Percentiles rank a stretch among this genome's conserved stretches.
phyloP scores from a whole-genome alignment of 2,888 invertebrate species.

The Trissoscelio sp. region DNA sequence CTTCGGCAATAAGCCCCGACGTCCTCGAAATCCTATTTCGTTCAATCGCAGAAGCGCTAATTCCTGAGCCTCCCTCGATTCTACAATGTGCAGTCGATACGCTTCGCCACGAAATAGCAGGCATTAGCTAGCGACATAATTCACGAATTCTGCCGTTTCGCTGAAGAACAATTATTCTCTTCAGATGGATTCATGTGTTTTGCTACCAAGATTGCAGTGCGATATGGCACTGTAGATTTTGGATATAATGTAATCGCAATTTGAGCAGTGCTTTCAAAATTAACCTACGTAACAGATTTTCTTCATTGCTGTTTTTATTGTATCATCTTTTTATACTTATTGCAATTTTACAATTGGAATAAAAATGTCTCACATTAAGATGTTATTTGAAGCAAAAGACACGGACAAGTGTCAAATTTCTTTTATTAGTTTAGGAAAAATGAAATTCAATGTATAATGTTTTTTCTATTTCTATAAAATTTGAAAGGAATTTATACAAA shows the following conservation, averaged over 20 bases:
- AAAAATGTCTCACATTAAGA: no score
- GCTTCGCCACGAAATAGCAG: slow-evolving; percentile 72
- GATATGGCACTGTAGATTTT: not conserved
- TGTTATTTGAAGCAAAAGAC: no score
- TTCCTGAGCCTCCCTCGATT: slow-evolving; percentile 69
- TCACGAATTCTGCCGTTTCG: slow-evolving; percentile 72
- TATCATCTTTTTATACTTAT: no score
- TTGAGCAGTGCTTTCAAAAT: not conserved
- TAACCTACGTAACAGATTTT: no score
- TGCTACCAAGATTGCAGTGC: slow-evolving; percentile 2
- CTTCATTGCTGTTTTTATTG: no score
- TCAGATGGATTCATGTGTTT: slow-evolving; percentile 41
- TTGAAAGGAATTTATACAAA: no score
- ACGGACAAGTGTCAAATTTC: no score
- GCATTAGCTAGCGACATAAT: slow-evolving; percentile 75
- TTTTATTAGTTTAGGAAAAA: no score
- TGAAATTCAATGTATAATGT: no score
- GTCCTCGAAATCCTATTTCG: slow-evolving; percentile 72
- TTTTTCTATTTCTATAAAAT: no score
- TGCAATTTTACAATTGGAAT: no score
- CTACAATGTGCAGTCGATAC: slow-evolving; percentile 74
- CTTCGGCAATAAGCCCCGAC: slow-evolving; percentile 67
- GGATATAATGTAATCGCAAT: not conserved
- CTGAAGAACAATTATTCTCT: slow-evolving; percentile 71
- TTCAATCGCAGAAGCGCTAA: slow-evolving; percentile 73